Percentiles rank a stretch among this genome's conserved stretches.
Evolutionary conservation across 2,797 vertebrate species (phyloP).

Genomic region (Sebastes miniatus): DNA sequence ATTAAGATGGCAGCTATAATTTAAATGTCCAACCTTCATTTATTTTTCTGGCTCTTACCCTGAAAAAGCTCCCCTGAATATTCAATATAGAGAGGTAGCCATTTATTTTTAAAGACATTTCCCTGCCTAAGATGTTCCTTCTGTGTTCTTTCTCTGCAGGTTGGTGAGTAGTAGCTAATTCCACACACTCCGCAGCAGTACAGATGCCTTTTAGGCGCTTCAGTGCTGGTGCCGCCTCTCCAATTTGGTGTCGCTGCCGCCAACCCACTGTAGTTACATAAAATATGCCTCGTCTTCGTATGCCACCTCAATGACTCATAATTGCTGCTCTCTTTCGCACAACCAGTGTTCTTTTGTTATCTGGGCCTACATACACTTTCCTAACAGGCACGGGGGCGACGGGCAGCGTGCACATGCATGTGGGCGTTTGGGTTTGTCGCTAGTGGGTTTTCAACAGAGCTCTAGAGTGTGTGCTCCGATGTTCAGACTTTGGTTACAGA

Average conservation of each 20-base stretch:
- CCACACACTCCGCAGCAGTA: slow-evolving; percentile 17
- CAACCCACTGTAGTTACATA: slow-evolving; percentile 72
- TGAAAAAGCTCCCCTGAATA: slow-evolving; percentile 13
- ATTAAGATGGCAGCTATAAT: neutral
- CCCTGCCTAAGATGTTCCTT: neutral
- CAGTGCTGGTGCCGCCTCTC: slow-evolving; percentile 45
- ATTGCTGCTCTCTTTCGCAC: slow-evolving; percentile 73
- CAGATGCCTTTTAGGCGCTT: slow-evolving; percentile 58
- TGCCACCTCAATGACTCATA: slow-evolving; percentile 81
- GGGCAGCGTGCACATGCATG: slow-evolving; percentile 42
- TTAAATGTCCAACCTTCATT: slow-evolving; percentile 13
- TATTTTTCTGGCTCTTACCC: neutral
- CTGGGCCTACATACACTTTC: slow-evolving; percentile 58
- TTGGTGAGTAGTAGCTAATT: slow-evolving; percentile 17
- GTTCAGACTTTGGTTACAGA: slow-evolving; percentile 23
- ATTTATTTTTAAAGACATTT: slow-evolving; percentile 5
- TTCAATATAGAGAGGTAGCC: neutral
- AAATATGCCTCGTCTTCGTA: slow-evolving; percentile 70
- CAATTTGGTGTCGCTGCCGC: slow-evolving; percentile 59
- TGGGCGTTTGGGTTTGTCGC: slow-evolving; percentile 42
- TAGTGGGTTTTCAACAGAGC: slow-evolving; percentile 31
- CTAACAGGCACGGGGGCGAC: slow-evolving; percentile 61
- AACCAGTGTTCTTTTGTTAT: slow-evolving; percentile 70
- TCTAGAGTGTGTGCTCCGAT: slow-evolving; percentile 14
- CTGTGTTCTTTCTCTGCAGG: slow-evolving; percentile 3